These are phyloP conservation scores for Xiphophorus birchmanni DNA, from an alignment of 2,797 vertebrate genomes.

Conservation along the genomic window DNA sequence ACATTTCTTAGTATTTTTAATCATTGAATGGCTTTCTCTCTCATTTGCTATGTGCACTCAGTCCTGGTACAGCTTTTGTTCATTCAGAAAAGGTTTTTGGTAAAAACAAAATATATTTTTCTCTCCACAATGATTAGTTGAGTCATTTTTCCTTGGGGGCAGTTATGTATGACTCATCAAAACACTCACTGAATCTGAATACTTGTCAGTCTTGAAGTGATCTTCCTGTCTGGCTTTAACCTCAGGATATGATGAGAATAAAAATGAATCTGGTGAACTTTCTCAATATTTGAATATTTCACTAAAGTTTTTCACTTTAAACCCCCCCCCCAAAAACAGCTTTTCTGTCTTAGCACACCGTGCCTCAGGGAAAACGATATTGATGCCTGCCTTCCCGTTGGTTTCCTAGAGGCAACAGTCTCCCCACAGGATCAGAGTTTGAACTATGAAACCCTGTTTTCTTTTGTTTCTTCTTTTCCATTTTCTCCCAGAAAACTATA, in stretches of 20 bases:
- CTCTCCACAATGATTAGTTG: slow-evolving; percentile 6
- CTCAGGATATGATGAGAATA: slow-evolving; percentile 31
- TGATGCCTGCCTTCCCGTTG: slow-evolving; percentile 49
- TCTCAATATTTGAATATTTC: slow-evolving; percentile 41
- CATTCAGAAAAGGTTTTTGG: neutral
- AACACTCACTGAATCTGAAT: slow-evolving; percentile 22
- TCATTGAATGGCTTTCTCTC: neutral
- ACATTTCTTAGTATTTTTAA: neutral
- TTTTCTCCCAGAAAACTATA: slow-evolving; percentile 15
- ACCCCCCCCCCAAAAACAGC: neutral
- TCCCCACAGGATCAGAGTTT: slow-evolving; percentile 34
- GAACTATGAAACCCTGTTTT: slow-evolving; percentile 39
- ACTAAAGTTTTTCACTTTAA: slow-evolving; percentile 44
- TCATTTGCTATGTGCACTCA: neutral
- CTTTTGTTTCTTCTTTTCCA: slow-evolving; percentile 9
- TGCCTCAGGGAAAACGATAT: slow-evolving; percentile 42
- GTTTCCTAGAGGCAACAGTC: slow-evolving; percentile 43
- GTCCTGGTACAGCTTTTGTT: neutral
- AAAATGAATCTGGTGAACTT: slow-evolving; percentile 26
- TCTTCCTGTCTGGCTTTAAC: slow-evolving; percentile 43
- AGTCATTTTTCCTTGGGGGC: slow-evolving; percentile 4
- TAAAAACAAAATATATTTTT: neutral
- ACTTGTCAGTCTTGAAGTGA: slow-evolving; percentile 34
- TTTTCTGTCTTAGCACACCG: slow-evolving; percentile 26
- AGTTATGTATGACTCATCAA: slow-evolving; percentile 33